Evolutionary conservation across 2,113 vertebrate genomes (phyloP).

Genomic region (Chaetura pelagica): DNA sequence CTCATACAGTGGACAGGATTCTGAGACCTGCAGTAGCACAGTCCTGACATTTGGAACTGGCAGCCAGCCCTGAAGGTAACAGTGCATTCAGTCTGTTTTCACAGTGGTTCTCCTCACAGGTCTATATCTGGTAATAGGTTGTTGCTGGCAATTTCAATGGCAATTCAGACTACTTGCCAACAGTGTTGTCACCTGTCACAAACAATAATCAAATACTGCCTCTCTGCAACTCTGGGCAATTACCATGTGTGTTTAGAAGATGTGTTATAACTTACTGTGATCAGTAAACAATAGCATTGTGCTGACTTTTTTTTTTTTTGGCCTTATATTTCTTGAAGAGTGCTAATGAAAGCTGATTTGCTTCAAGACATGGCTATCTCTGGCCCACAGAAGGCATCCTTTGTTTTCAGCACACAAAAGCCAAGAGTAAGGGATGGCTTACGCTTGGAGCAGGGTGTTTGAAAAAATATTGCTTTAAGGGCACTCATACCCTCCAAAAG

Average conservation of each 20-base stretch:
- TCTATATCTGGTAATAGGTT: constrained; percentile 53
- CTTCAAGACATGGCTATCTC: not conserved
- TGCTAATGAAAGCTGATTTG: not conserved
- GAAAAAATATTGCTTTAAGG: not conserved
- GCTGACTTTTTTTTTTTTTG: not conserved
- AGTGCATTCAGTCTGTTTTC: not conserved
- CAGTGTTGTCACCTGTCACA: not conserved
- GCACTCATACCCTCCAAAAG: not conserved
- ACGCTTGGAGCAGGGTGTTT: not conserved
- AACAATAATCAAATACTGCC: not conserved
- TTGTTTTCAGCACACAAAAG: not conserved
- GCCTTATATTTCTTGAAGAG: not conserved
- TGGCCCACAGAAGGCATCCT: not conserved
- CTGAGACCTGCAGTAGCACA: not conserved
- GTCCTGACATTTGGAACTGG: constrained; percentile 46
- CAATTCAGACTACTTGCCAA: not conserved
- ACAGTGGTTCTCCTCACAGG: not conserved
- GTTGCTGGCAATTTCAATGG: not conserved
- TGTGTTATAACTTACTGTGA: not conserved
- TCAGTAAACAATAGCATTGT: not conserved
- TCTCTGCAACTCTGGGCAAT: not conserved
- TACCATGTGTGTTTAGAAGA: not conserved
- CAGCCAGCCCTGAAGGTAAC: constrained; percentile 42
- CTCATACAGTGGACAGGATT: not conserved
- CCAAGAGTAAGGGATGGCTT: not conserved